phyloP scores from a whole-genome alignment of 2,797 vertebrate genomes.

The Odontamblyopus rebecca region DNA sequence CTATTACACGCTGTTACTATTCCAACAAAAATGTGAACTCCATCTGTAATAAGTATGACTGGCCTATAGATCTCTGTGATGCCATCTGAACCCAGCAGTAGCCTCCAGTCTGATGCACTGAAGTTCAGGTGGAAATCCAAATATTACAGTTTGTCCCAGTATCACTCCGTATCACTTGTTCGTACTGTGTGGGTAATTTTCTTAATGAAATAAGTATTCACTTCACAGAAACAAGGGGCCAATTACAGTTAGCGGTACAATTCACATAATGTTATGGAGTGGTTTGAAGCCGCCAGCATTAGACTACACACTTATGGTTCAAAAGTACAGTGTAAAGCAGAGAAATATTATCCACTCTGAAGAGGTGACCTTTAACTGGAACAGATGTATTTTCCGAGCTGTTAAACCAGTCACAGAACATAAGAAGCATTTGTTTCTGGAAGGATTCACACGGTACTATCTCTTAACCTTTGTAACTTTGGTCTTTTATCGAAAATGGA shows the following conservation, averaged over 20 bases:
- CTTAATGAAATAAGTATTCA: conserved; percentile 7
- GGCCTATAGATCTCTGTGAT: too few species aligned
- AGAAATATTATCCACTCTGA: conserved; percentile 10
- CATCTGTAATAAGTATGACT: too few species aligned
- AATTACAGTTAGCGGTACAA: background rate
- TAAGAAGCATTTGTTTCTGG: conserved; percentile 1
- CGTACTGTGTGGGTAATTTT: background rate
- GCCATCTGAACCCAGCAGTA: too few species aligned
- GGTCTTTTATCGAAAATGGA: background rate
- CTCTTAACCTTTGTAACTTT: conserved; percentile 3
- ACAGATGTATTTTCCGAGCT: background rate
- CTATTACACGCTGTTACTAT: too few species aligned
- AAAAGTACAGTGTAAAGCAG: conserved; percentile 5
- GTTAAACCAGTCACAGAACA: background rate
- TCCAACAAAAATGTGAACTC: too few species aligned
- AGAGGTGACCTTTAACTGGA: conserved; percentile 36
- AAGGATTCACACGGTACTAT: background rate
- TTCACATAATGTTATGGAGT: background rate
- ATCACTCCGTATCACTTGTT: background rate
- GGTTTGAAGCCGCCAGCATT: background rate
- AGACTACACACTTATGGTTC: background rate
- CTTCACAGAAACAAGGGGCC: background rate
- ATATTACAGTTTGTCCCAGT: too few species aligned
- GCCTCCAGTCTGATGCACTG: too few species aligned
- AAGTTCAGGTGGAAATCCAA: too few species aligned